Base-by-base conservation (phyloP, 1,140 invertebrate species). In the Brachionus rubens region DNA sequence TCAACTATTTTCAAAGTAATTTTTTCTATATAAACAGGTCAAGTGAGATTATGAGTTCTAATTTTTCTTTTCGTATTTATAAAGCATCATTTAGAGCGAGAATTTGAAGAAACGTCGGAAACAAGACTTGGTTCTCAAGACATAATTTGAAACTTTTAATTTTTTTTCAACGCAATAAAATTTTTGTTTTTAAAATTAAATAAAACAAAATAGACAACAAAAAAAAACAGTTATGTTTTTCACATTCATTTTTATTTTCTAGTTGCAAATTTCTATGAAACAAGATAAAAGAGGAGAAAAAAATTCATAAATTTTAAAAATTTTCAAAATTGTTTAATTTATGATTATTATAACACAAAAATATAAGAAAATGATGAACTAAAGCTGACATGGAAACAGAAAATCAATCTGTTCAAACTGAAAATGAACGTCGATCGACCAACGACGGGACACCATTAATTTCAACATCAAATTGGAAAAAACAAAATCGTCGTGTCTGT, bases 1-100 rank as follows among this genome's bases (percentile, higher is more conserved):
- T 65, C 59, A 46, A 65, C 36, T 43, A 65, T 65, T 65, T 65
- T 65, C 19, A 65, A 65, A 65, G 59, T 65, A 65, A 65, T 12
- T 9, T 36, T n/a, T n/a, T n/a, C n/a, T n/a, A n/a, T n/a, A n/a
- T n/a, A n/a, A n/a, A n/a, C n/a, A n/a, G 9, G 16, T 59, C 28
- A 36, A 59, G 2, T 59, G 28, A 65, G 24, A 43, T 24, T 28
- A 19, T 40, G n/a, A n/a, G n/a, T 26, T 43, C 43, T 65, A 26
- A 24, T 24, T 24, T 54, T 54, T 12, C 2, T 65, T 43, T 65
- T 43, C 9, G 3, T 46, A 16, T 46, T 46, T 14, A 46, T 46
- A 14, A 46, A 65, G 59, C 59, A 65, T 65, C 59, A 65, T 41
- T 65, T 65, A 9, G 59, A 65, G 30, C 40, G 40, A 24, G 59